Conservation (phyloP, 37 sponge, comb jelly and placozoan species). For the Cladorhizidae sp. region DNA sequence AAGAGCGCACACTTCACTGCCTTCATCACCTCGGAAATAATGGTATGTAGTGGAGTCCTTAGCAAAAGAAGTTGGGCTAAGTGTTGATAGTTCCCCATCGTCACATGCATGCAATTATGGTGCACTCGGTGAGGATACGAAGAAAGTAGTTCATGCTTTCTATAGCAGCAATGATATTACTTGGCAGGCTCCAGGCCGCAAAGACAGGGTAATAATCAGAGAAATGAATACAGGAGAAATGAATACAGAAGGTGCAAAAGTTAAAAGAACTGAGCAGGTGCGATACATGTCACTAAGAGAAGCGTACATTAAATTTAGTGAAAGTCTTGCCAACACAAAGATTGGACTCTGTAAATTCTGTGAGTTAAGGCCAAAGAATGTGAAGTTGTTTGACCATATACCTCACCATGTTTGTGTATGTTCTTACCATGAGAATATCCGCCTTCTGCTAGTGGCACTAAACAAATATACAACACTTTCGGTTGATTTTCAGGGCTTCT, state of each 20-base stretch:
- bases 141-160: not conserved
- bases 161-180: slow-evolving; percentile 40
- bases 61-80: not conserved
- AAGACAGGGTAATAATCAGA: slow-evolving; percentile 35
- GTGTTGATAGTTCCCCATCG: not conserved
- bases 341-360: slow-evolving; percentile 39
- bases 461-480: slow-evolving; percentile 29
- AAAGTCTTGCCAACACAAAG: slow-evolving; percentile 3
- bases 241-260: slow-evolving; percentile 12
- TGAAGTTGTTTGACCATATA: slow-evolving; percentile 38
- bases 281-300: slow-evolving; percentile 46
- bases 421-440: slow-evolving; percentile 48
- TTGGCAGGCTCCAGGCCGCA: slow-evolving; percentile 43
- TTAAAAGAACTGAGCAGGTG: slow-evolving; percentile 36
- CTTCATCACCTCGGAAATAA: slow-evolving; percentile 1
- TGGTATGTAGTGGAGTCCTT: not conserved
- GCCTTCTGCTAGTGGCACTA: slow-evolving; percentile 40
- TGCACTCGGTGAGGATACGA: slow-evolving; percentile 5
- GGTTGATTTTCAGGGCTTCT: slow-evolving; percentile 16
- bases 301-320: slow-evolving; percentile 15
- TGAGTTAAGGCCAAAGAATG: slow-evolving; percentile 44
- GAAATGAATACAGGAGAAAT: slow-evolving; percentile 7
- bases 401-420: slow-evolving; percentile 53
- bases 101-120: not conserved
- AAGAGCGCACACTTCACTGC: not conserved